Evolutionary conservation across 2,797 vertebrate genomes (phyloP).

Genomic region (Erithacus rubecula): DNA sequence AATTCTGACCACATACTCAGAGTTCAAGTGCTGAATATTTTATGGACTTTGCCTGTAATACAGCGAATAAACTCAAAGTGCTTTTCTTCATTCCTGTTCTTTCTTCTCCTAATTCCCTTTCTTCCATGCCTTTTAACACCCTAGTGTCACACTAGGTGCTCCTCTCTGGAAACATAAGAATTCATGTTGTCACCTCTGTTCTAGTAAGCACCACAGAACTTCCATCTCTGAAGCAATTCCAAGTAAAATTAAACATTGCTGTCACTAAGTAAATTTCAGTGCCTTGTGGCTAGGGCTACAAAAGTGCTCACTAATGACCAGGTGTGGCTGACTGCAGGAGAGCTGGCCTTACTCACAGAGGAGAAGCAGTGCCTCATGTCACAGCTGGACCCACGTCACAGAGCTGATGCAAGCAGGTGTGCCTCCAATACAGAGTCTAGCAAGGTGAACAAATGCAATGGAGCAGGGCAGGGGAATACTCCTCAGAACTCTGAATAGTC

Average conservation of each 20-base stretch:
- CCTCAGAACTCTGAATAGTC: background rate
- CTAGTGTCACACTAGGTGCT: background rate
- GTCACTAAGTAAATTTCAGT: background rate
- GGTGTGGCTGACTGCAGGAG: background rate
- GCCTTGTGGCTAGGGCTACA: background rate
- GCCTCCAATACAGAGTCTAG: fast-evolving
- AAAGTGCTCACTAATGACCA: background rate
- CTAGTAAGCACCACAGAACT: background rate
- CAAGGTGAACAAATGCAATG: background rate
- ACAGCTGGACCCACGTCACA: background rate
- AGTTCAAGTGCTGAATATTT: slow-evolving; percentile 12
- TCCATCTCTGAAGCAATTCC: background rate
- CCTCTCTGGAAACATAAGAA: background rate
- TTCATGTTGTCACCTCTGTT: background rate
- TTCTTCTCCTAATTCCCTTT: background rate
- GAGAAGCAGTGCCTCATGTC: background rate
- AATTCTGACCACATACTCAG: slow-evolving; percentile 49
- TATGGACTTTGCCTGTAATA: background rate
- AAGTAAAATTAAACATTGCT: background rate
- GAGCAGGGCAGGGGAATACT: fast-evolving
- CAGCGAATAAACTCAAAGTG: background rate
- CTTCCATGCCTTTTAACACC: background rate
- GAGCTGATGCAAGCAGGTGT: background rate
- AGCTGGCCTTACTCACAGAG: background rate
- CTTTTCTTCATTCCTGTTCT: background rate